Evolutionary conservation across 2,113 vertebrate species (phyloP).

Genomic region (Silurus glanis): DNA sequence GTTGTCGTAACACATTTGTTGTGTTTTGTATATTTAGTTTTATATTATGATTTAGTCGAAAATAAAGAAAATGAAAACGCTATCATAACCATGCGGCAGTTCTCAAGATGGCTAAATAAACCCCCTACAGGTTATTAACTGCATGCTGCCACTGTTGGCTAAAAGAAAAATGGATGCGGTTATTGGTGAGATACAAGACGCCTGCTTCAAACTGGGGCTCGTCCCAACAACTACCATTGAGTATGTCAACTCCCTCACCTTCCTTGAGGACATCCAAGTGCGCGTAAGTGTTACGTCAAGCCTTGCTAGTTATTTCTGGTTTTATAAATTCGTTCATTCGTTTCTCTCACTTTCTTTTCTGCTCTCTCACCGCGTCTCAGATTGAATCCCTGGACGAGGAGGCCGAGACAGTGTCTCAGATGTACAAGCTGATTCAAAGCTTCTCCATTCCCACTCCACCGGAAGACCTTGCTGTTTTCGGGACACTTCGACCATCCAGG

Average conservation of each 20-base stretch:
- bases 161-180: constrained; percentile 78
- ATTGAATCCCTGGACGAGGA: constrained; percentile 76
- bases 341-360: neutral
- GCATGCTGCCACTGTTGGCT: constrained; percentile 73
- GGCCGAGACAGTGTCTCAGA: constrained; percentile 70
- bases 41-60: no score
- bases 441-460: constrained; percentile 75
- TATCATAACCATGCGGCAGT: no score
- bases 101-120: no score
- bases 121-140: constrained; percentile 73
- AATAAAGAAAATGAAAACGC: no score
- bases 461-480: constrained; percentile 78
- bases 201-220: constrained; percentile 76
- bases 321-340: neutral
- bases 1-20: no score
- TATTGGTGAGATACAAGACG: constrained; percentile 76
- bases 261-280: constrained; percentile 81
- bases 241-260: constrained; percentile 75
- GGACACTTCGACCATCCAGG: constrained; percentile 73
- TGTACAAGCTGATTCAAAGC: constrained; percentile 80
- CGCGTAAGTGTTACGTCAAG: constrained; percentile 68
- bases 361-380: constrained; percentile 58
- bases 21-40: no score
- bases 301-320: neutral
- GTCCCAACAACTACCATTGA: constrained; percentile 73